Conservation (phyloP, 2,888 invertebrate genomes). For the Polydrusus tereticollis region DNA sequence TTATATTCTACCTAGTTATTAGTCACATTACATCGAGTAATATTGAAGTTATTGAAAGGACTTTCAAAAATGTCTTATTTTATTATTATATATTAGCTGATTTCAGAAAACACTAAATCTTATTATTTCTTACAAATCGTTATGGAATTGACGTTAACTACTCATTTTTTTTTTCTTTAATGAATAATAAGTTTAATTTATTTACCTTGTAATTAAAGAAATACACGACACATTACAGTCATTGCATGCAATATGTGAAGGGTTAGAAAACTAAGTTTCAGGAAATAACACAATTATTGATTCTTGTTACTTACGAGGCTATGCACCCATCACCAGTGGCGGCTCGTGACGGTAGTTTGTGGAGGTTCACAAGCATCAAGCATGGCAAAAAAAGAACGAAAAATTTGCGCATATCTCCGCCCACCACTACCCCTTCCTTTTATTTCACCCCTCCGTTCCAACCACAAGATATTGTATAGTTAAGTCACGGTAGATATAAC, state of each 20-base stretch:
- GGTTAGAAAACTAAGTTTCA: background rate
- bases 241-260: conserved; percentile 17
- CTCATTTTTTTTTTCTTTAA: conserved; percentile 1
- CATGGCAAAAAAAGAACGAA: no score
- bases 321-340: no score
- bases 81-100: conserved; percentile 23
- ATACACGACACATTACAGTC: background rate
- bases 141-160: conserved; percentile 1
- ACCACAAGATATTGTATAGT: no score
- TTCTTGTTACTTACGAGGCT: no score
- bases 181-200: background rate
- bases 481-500: no score
- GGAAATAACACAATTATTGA: background rate
- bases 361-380: no score
- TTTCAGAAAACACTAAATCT: conserved; percentile 32
- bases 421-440: no score
- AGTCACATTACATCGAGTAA: conserved; percentile 32
- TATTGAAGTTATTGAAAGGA: conserved; percentile 35
- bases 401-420: no score
- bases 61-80: conserved; percentile 38
- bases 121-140: conserved; percentile 19
- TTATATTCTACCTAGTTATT: conserved; percentile 38
- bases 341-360: no score
- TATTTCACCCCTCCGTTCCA: no score
- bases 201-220: background rate